A percentile compares a stretch with the other conserved stretches of the same genome.
Conservation (phyloP, 2,888 invertebrate species). For the Theodoxus fluviatilis region DNA sequence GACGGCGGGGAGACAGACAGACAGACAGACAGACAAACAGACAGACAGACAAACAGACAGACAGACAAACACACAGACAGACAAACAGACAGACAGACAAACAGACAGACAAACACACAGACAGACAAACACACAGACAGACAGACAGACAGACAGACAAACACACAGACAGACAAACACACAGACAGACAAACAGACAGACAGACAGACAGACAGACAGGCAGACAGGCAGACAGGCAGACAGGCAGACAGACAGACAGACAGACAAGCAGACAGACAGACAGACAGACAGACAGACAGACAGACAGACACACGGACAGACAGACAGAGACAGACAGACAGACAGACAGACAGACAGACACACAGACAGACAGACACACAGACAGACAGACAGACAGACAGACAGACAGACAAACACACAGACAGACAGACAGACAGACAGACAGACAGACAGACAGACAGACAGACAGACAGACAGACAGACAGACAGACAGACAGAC, state of each 20-base stretch:
- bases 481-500: constrained; percentile 15
- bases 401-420: neutral
- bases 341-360: constrained; percentile 19
- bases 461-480: constrained; percentile 19
- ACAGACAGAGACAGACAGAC: neutral
- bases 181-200: neutral
- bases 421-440: neutral
- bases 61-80: neutral
- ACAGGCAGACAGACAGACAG: neutral
- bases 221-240: constrained; percentile 11
- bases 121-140: neutral
- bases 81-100: neutral
- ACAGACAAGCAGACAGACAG: neutral
- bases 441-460: constrained; percentile 12
- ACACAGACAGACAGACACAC: neutral
- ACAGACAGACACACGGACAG: neutral
- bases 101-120: constrained; percentile 14
- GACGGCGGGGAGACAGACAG: neutral
- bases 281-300: neutral
- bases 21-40: constrained; percentile 11
- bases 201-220: neutral
- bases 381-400: neutral
- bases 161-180: neutral
- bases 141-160: too few species aligned
- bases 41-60: neutral